phyloP scores from a whole-genome alignment of 2,797 vertebrate species.

The Neomorphus geoffroyi region DNA sequence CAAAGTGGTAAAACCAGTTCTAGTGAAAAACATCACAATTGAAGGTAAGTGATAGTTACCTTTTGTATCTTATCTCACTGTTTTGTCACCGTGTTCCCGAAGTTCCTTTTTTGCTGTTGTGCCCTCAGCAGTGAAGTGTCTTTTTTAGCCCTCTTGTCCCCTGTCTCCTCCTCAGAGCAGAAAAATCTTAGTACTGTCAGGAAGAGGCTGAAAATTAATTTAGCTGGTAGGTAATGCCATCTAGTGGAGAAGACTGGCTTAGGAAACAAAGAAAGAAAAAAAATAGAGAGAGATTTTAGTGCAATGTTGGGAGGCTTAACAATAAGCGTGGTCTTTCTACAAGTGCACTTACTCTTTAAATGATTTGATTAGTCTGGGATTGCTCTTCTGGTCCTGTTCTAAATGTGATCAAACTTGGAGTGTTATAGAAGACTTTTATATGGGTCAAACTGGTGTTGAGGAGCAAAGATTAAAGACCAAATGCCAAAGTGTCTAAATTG shows the following conservation, averaged over 20 bases:
- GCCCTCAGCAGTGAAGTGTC: neutral
- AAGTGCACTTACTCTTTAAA: too few species aligned
- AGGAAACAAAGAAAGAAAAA: neutral
- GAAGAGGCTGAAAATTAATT: neutral
- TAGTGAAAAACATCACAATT: constrained; percentile 94
- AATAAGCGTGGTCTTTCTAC: too few species aligned
- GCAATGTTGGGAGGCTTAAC: too few species aligned
- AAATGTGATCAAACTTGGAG: neutral
- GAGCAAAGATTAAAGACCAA: neutral
- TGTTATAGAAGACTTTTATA: neutral
- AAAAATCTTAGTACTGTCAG: neutral
- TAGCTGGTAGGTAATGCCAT: constrained; percentile 18
- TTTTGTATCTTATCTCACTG: neutral
- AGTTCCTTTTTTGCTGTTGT: neutral
- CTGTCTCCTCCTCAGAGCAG: neutral
- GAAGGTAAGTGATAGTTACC: constrained; percentile 81
- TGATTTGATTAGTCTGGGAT: neutral
- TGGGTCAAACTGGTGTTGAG: neutral
- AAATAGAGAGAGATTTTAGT: neutral
- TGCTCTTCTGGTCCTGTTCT: neutral
- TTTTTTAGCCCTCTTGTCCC: neutral
- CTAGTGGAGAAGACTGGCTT: constrained; percentile 48
- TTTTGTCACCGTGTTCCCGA: neutral
- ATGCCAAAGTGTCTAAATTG: neutral
- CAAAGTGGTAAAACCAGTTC: constrained; percentile 90